A percentile compares a stretch with the other conserved stretches of the same genome.
Evolutionary conservation across 2,888 invertebrate genomes (phyloP).

Genomic region (Anoncus sp.): DNA sequence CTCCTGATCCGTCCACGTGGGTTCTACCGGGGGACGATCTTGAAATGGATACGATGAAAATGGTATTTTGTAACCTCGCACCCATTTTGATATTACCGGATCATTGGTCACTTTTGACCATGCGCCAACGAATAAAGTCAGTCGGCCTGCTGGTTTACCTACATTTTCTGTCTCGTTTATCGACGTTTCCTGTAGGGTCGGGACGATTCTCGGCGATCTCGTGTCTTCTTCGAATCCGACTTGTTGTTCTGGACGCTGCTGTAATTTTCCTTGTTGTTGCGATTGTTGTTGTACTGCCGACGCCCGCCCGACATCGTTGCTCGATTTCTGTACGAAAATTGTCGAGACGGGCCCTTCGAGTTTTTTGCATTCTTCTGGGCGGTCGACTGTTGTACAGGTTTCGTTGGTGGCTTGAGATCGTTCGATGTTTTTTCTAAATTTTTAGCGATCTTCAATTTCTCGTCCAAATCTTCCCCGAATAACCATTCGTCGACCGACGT

Average conservation of each 20-base stretch:
- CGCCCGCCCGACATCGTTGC: constrained; percentile 17
- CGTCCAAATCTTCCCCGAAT: constrained; percentile 46
- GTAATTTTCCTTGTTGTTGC: neutral
- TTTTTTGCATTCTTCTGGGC: constrained; percentile 56
- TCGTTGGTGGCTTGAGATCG: constrained; percentile 35
- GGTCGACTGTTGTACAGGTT: constrained; percentile 6
- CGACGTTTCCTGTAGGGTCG: constrained; percentile 21
- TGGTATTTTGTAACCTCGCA: constrained; percentile 58
- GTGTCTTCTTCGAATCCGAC: constrained; percentile 24
- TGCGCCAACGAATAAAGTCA: constrained; percentile 28
- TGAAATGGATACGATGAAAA: constrained; percentile 30
- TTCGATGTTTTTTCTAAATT: constrained; percentile 42
- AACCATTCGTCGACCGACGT: constrained; percentile 44
- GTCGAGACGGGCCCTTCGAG: constrained; percentile 36
- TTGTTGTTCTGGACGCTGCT: constrained; percentile 4
- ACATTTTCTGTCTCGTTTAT: constrained; percentile 19
- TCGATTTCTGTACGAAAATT: constrained; percentile 14
- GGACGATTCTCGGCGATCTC: neutral
- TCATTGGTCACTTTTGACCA: constrained; percentile 48
- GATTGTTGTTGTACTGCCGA: too few relatives aligned
- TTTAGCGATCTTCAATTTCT: constrained; percentile 44
- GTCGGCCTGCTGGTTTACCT: constrained; percentile 57
- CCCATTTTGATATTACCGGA: constrained; percentile 40
- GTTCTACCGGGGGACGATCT: constrained; percentile 28
- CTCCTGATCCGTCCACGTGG: constrained; percentile 29